These are phyloP conservation scores for Aphaenogaster ashmeadi DNA, from an alignment of 1,140 invertebrate genomes.

Conservation along the genomic window DNA sequence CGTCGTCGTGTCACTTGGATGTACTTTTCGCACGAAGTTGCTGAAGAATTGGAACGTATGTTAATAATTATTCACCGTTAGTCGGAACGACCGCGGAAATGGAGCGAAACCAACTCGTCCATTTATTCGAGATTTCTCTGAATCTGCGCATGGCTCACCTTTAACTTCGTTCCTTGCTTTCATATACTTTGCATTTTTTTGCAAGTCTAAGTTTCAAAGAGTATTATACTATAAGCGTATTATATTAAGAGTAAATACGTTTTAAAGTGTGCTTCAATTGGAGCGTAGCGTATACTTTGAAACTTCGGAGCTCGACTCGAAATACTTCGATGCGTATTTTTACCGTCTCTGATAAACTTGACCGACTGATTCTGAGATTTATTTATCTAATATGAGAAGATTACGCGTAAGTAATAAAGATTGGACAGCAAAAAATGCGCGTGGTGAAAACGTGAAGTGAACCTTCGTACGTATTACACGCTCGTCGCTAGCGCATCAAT, in stretches of 20 bases:
- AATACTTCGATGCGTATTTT: background rate
- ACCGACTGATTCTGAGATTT: background rate
- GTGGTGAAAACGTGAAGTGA: background rate
- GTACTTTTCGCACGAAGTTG: conserved; percentile 1
- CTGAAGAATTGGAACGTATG: conserved; percentile 41
- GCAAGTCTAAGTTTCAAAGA: background rate
- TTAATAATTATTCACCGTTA: conserved; percentile 44
- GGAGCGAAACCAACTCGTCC: conserved; percentile 42
- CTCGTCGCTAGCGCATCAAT: background rate
- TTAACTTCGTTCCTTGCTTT: conserved; percentile 3
- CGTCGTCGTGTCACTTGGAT: background rate
- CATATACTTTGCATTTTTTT: background rate
- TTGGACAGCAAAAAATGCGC: background rate
- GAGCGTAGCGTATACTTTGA: background rate
- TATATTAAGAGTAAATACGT: background rate
- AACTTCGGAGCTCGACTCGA: background rate
- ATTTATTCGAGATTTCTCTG: conserved; percentile 44
- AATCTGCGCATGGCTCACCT: conserved; percentile 18
- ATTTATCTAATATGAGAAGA: background rate
- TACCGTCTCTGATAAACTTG: background rate
- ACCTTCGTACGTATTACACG: background rate
- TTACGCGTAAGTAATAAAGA: background rate
- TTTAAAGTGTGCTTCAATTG: background rate
- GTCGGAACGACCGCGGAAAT: conserved; percentile 41
- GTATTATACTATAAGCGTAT: background rate